phyloP scores from a whole-genome alignment of 2,797 vertebrate species.

The Phyllotis vaccarum region DNA sequence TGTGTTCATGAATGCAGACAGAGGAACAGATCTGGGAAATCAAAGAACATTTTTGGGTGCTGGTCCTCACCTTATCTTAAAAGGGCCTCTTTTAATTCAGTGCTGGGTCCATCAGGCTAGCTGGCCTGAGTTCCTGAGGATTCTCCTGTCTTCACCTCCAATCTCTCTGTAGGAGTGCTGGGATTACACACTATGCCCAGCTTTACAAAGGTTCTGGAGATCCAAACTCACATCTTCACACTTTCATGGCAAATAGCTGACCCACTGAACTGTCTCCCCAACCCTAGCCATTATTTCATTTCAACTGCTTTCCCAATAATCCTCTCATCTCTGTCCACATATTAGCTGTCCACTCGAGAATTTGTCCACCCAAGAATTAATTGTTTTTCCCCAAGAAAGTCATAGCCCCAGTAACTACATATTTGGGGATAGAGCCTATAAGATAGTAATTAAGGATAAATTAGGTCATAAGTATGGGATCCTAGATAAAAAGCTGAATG shows the following conservation, averaged over 20 bases:
- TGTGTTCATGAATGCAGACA: neutral
- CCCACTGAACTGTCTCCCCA: neutral
- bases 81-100: neutral
- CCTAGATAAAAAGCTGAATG: neutral
- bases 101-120: neutral
- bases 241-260: neutral
- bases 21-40: neutral
- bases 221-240: neutral
- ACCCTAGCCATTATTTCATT: neutral
- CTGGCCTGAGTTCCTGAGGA: neutral
- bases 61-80: neutral
- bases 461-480: neutral
- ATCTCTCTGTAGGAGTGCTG: neutral
- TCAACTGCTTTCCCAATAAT: neutral
- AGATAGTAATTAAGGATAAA: conserved; percentile 8
- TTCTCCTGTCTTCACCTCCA: neutral
- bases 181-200: neutral
- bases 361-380: neutral
- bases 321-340: neutral
- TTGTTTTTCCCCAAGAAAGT: neutral
- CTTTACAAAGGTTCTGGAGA: neutral
- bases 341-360: neutral
- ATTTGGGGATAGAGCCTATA: neutral
- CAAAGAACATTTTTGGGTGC: neutral
- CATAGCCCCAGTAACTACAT: neutral